Conservation (phyloP, 2,888 invertebrate genomes). For the Rhagonycha fulva region DNA sequence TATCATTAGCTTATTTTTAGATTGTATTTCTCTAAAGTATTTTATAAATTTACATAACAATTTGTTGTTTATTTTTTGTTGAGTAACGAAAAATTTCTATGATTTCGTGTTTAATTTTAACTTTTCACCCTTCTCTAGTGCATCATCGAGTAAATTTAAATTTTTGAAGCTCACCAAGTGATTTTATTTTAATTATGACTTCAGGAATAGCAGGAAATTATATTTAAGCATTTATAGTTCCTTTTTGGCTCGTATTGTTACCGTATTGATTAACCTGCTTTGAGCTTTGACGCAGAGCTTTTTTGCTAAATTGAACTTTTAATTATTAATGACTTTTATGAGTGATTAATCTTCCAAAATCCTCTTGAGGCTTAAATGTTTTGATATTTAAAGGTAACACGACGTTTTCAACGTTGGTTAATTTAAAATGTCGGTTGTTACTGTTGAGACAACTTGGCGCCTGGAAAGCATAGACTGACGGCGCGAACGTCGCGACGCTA, state of each 20-base stretch:
- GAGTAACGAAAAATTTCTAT: not conserved
- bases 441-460: not conserved
- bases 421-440: not conserved
- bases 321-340: not conserved
- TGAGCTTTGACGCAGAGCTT: not conserved
- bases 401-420: not conserved
- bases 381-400: not conserved
- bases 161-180: not conserved
- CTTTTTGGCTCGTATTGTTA: not conserved
- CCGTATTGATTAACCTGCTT: not conserved
- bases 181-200: not conserved
- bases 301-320: not conserved
- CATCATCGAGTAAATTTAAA: not conserved
- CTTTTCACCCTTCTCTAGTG: not conserved
- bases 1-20: not conserved
- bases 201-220: not conserved
- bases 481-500: not conserved
- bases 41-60: not conserved
- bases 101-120: not conserved
- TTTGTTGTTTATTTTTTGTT: not conserved
- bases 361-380: not conserved
- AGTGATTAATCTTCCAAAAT: not conserved
- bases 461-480: not conserved
- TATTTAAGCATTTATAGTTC: not conserved
- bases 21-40: not conserved